A percentile compares a stretch with the other conserved stretches of the same genome.
These are phyloP conservation scores for Phyllotis vaccarum DNA, from an alignment of 2,797 vertebrate species.

Conservation along the genomic window DNA sequence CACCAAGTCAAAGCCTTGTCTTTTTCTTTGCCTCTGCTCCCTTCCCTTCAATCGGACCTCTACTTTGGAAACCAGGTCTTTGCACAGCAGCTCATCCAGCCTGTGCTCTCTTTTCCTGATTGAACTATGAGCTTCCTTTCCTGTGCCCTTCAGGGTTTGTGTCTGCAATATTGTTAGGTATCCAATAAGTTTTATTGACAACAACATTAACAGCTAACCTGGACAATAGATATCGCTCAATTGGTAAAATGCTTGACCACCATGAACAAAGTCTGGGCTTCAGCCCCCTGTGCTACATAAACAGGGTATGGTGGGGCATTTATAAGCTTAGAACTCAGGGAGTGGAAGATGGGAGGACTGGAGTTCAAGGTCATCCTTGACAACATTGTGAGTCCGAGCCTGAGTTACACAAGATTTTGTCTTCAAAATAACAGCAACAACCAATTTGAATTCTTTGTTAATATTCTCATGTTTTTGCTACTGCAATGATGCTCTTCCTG, in stretches of 20 bases:
- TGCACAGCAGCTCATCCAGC: rapidly evolving
- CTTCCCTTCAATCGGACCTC: not conserved
- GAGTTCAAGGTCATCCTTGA: not conserved
- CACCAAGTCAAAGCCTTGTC: not conserved
- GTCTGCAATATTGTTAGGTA: not conserved
- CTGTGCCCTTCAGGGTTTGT: not conserved
- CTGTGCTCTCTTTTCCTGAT: not conserved
- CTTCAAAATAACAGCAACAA: not conserved
- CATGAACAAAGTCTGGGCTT: not conserved
- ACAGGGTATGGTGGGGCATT: not conserved
- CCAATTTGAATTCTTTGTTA: not conserved
- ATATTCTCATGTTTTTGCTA: not conserved
- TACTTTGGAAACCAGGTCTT: not conserved
- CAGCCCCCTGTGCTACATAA: not conserved
- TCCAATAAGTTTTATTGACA: not conserved
- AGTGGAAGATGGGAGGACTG: not conserved
- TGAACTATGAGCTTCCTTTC: not conserved
- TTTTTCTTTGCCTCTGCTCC: not conserved
- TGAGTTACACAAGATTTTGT: not conserved
- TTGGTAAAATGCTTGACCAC: not conserved
- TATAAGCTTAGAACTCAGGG: not conserved
- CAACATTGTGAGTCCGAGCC: no score
- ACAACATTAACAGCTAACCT: not conserved
- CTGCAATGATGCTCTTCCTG: not conserved
- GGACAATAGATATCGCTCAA: not conserved